A percentile compares a stretch with the other conserved stretches of the same genome.
Conservation (phyloP, 2,797 vertebrate genomes). For the Cirrhinus mrigala region DNA sequence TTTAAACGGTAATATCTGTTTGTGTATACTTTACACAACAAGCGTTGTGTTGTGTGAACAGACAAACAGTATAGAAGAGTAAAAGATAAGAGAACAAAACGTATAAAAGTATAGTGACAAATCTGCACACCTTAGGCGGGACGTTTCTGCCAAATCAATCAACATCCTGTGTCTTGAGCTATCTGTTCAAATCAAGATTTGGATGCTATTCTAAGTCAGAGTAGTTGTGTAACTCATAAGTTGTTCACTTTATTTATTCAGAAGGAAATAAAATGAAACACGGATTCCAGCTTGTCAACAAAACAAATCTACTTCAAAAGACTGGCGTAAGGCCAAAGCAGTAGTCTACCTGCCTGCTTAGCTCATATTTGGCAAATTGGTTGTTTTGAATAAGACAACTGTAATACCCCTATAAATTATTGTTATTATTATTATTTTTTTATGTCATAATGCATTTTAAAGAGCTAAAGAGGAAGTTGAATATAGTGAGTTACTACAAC, state of each 20-base stretch:
- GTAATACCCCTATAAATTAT: background rate
- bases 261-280: conserved; percentile 49
- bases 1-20: background rate
- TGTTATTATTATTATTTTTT: background rate
- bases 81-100: background rate
- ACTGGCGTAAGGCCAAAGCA: conserved; percentile 52
- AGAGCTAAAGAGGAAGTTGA: conserved; percentile 3
- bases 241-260: conserved; percentile 7
- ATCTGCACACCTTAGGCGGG: conserved; percentile 48
- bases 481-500: background rate
- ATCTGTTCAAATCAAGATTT: conserved; percentile 50
- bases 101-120: background rate
- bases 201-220: conserved; percentile 28
- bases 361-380: conserved; percentile 13
- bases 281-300: conserved; percentile 51
- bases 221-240: conserved; percentile 16
- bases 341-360: conserved; percentile 40
- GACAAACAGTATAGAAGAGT: too few species aligned
- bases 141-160: conserved; percentile 59
- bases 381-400: conserved; percentile 37
- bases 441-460: background rate
- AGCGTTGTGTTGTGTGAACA: background rate
- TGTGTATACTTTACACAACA: background rate
- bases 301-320: conserved; percentile 57
- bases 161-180: conserved; percentile 56